phyloP scores from a whole-genome alignment of 2,888 invertebrate species.

The Cotesia congregata region DNA sequence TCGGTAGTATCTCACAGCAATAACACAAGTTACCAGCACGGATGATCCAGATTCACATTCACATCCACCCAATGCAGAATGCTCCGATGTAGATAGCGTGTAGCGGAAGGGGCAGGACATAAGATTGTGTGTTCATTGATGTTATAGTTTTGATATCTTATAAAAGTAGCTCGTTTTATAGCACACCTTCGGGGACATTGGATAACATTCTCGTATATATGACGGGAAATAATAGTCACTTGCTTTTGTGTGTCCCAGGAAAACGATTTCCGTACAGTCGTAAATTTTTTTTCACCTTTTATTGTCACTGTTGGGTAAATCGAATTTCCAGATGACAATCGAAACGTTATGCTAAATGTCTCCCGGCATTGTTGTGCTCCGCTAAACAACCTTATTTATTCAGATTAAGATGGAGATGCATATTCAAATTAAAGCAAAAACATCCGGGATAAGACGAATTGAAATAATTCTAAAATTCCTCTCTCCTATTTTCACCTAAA shows the following conservation, averaged over 20 bases:
- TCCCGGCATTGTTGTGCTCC: not conserved
- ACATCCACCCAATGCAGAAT: not conserved
- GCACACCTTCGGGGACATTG: not conserved
- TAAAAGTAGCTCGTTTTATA: constrained; percentile 8
- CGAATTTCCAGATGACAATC: constrained; percentile 10
- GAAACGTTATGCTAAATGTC: not conserved
- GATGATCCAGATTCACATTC: not conserved
- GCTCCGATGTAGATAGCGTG: not conserved
- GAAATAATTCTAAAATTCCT: not conserved
- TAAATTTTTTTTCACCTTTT: constrained; percentile 14
- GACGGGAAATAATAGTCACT: constrained; percentile 5
- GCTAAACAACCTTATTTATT: not conserved
- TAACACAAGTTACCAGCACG: not conserved
- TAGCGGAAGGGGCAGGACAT: not conserved
- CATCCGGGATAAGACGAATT: not conserved
- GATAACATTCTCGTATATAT: not conserved
- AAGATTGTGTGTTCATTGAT: constrained; percentile 14
- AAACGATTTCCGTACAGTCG: constrained; percentile 10
- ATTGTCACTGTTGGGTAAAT: not conserved
- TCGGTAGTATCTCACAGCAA: constrained; percentile 5
- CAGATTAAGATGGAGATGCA: not conserved
- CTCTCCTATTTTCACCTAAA: not conserved
- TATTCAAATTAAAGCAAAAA: not conserved
- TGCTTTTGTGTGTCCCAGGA: not conserved
- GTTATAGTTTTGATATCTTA: constrained; percentile 12